Base-by-base conservation (phyloP, 2,113 vertebrate genomes). In the Ictidomys tridecemlineatus region DNA sequence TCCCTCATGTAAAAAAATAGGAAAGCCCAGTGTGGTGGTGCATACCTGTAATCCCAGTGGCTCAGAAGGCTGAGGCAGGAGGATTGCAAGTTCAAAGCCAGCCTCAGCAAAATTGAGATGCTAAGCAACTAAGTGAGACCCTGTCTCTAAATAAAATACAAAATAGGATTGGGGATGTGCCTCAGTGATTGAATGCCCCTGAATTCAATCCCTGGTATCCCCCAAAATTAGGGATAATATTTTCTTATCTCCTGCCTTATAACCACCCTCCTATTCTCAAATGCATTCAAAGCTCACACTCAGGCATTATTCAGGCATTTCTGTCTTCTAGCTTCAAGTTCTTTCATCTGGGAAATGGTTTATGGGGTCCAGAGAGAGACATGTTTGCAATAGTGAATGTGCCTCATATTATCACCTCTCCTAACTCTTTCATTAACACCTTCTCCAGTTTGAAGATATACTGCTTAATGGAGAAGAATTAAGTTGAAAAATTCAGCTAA, bases 261-360 rank as follows among this genome's bases (percentile, higher is more conserved):
- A 10, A 48, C 32, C 92, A 69, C 37, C 83, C 65, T 76, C 11
- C 34, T 48, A 65, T 58, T 84, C 20, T 82, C 34, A 91, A 7
- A 17, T n/a, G 80, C 45, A 69, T 87, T 95, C 73, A 78, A 89
- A 76, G 58, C 45, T 93, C 37, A 85, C 14, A 88, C 4, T 86
- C 32, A 37, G 42, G 34, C 37, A 67, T 61, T 91, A 88, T 2
- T 86, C 32, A 37, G 42, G 34, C 37, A 67, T 61, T 91, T 84
- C 42, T 53, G 42, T 37, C 28, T 5, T 53, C 26, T 53, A 85
- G 42, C 34, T 34, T 73, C 53, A 48, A 91, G 51, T 61, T 89
- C 45, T 93, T 95, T 95, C 65, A 45, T 53, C n/a, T 67, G 67
- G 39, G 76, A 72, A 58, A 93, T 12, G 32, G 51, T 56, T 87